phyloP scores from a whole-genome alignment of 2,888 invertebrate genomes.

The Petrolisthes cinctipes region DNA sequence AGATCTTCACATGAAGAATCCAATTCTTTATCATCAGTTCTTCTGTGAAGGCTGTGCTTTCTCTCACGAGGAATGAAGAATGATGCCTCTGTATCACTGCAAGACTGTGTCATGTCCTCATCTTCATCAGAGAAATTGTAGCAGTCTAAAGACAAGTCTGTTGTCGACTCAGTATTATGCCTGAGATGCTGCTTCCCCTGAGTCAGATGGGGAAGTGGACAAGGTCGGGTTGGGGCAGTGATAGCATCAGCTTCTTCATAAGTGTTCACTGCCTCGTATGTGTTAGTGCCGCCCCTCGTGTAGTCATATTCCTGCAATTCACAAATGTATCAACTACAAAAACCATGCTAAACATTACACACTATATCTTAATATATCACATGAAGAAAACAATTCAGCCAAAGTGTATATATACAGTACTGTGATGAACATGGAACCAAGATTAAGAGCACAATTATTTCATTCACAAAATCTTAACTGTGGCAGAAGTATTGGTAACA shows the following conservation, averaged over 20 bases:
- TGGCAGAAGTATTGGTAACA: too few relatives aligned
- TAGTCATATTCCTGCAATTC: constrained; percentile 40
- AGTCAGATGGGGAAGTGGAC: background rate
- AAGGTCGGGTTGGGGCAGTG: background rate
- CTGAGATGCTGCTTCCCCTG: constrained; percentile 30
- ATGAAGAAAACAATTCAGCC: too few relatives aligned
- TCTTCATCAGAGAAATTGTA: constrained; percentile 50
- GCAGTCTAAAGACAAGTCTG: constrained; percentile 43
- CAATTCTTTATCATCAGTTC: background rate
- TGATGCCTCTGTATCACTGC: constrained; percentile 55
- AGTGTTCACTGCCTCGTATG: constrained; percentile 46
- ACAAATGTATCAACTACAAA: background rate
- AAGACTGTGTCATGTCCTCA: constrained; percentile 40
- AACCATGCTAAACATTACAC: too few relatives aligned
- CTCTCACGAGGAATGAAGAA: constrained; percentile 52
- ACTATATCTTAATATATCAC: too few relatives aligned
- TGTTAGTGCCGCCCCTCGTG: constrained; percentile 35
- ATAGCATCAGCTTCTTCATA: constrained; percentile 25
- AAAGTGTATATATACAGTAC: too few relatives aligned
- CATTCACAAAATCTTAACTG: too few relatives aligned
- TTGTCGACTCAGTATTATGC: constrained; percentile 51
- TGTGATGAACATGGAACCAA: too few relatives aligned
- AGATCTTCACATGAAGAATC: constrained; percentile 25
- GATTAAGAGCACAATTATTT: too few relatives aligned
- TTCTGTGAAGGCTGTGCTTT: background rate